Conservation (phyloP, 2,797 vertebrate species). For the Malurus leucopterus region DNA sequence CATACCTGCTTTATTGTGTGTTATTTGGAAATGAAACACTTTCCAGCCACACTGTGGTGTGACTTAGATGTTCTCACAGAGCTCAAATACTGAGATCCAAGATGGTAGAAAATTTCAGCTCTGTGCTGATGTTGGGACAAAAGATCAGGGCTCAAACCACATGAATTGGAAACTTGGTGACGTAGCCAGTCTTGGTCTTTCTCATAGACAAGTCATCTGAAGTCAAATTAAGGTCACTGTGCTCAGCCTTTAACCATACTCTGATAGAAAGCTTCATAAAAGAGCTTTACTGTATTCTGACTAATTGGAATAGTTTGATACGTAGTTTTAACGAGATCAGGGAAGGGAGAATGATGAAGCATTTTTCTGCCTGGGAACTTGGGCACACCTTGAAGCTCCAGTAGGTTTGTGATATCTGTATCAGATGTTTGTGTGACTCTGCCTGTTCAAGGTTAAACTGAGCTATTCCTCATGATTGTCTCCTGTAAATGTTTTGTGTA, state of each 20-base stretch:
- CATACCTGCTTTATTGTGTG: neutral
- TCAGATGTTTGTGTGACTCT: neutral
- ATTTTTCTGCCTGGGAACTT: neutral
- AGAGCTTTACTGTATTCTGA: neutral
- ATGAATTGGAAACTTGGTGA: neutral
- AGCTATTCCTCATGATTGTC: rapidly evolving
- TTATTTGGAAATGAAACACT: neutral
- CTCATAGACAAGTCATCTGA: neutral
- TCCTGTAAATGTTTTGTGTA: neutral
- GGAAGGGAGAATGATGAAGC: neutral
- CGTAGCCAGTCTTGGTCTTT: neutral
- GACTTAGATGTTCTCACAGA: neutral
- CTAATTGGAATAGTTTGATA: neutral
- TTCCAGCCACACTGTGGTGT: neutral
- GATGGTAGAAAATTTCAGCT: neutral
- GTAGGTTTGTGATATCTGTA: neutral
- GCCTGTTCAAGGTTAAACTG: neutral
- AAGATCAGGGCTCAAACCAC: neutral
- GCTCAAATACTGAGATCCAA: neutral
- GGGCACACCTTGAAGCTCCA: neutral
- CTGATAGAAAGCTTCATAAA: neutral
- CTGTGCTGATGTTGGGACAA: rapidly evolving
- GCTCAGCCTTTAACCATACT: neutral
- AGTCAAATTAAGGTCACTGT: neutral
- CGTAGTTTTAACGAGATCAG: neutral